Base-by-base conservation (phyloP, 2,888 invertebrate genomes). In the Pandemis cinnamomeana region DNA sequence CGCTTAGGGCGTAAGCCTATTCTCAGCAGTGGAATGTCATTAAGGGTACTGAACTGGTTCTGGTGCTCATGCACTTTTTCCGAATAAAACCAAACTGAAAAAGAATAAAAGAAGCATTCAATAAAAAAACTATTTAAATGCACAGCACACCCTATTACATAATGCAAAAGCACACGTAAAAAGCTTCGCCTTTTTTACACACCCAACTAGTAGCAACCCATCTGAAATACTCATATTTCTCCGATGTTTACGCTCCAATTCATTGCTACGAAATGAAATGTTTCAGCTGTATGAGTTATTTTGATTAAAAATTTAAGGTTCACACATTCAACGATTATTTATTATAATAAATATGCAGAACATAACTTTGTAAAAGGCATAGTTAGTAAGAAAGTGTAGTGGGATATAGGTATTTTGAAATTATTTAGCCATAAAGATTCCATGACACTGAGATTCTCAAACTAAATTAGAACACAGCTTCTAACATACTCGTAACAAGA, bases 271-370 rank as follows among this genome's bases (percentile, higher is more conserved):
- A 71, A 71, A 71, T 66, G 55, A 71, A 71, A 71, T 66, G 71
- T 58, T 71, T 71, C 64, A 48, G 55, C 46, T 41, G 48, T 58
- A 41, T 66, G 58, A 71, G 63, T 71, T 71, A 58, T 71, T 71
- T 66, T 66, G 46, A 71, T 71, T 66, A 64, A 71, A 71, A 71
- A 55, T 58, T 58, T 15, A 64, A 27, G 55, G 55, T 53, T 63
- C 46, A 15, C 5, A 13, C 42, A 48, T 44, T 60, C n/a, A 15
- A 46, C 27, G 10, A 13, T n/a, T n/a, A n/a, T 51, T 13, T 51
- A 51, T 51, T n/a, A 46, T 46, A 11, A 5, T 36, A 36, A 36
- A n/a, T 6, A 6, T 5, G 6, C 48, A 2, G 5, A 5, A n/a
- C 51, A n/a, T 51, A 44, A 44, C 7, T 44, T 7, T 44, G 8